Conservation (phyloP, 2,888 invertebrate genomes). For the Aphodius sticticus region DNA sequence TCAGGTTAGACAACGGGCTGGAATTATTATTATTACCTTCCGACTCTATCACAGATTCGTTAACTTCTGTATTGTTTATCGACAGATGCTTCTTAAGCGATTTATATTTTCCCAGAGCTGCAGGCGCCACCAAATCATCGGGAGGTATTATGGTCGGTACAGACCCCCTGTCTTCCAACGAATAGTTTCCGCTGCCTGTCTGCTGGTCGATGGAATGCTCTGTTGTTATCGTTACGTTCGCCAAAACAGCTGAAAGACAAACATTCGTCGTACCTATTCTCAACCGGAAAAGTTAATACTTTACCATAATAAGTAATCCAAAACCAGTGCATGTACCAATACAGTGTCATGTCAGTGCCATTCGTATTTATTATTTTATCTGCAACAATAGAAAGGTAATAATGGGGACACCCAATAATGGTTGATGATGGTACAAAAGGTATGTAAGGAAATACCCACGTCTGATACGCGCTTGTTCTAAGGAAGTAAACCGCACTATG, state of each 20-base stretch:
- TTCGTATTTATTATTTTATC: background rate
- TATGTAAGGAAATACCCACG: no score
- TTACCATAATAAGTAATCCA: constrained; percentile 72
- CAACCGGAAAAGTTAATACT: background rate
- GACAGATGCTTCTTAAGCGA: background rate
- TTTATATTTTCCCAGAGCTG: background rate
- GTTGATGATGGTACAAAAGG: no score
- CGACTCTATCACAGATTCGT: constrained; percentile 55
- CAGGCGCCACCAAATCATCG: no score
- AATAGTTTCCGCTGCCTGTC: background rate
- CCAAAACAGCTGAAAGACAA: background rate
- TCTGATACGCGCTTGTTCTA: background rate
- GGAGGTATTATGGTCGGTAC: background rate
- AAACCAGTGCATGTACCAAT: constrained; percentile 91
- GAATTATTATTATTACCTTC: constrained; percentile 43
- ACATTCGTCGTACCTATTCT: background rate
- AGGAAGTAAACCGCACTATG: background rate
- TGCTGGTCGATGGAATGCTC: background rate
- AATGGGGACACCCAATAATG: background rate
- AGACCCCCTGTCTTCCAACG: background rate
- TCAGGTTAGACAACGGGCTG: background rate
- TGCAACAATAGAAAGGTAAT: background rate
- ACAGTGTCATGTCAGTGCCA: constrained; percentile 72
- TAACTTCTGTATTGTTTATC: constrained; percentile 17
- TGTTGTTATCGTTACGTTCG: background rate